Percentiles rank a stretch among this genome's conserved stretches.
Conservation (phyloP, 2,888 invertebrate species). For the Reticulitermes lucifugus region DNA sequence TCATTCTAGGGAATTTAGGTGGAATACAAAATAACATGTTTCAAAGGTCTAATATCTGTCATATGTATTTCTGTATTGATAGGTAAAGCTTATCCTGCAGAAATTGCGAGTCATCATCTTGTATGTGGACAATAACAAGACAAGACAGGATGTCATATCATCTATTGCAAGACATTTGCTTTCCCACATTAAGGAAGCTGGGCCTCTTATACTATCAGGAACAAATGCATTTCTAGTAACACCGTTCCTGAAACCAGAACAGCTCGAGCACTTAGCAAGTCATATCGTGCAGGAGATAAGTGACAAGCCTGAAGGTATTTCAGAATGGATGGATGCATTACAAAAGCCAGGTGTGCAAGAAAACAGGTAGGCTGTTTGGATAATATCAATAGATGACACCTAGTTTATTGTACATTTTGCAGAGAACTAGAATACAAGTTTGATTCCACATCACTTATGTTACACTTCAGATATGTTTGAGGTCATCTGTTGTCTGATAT, state of each 20-base stretch:
- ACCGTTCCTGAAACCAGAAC: conserved; percentile 17
- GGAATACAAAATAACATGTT: no score
- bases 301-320: neutral
- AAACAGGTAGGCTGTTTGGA: conserved; percentile 31
- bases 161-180: conserved; percentile 30
- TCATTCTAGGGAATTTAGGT: no score
- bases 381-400: no score
- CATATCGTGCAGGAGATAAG: conserved; percentile 30
- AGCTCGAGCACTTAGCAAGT: conserved; percentile 5
- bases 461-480: no score
- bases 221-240: conserved; percentile 23
- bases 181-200: neutral
- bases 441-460: no score
- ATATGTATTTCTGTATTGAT: neutral
- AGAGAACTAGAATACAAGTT: no score
- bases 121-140: conserved; percentile 16
- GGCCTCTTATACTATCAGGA: conserved; percentile 16
- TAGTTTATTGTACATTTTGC: no score
- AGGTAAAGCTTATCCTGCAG: conserved; percentile 43
- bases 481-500: no score
- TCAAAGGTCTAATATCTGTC: no score
- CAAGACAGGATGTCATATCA: conserved; percentile 24
- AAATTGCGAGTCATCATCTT: conserved; percentile 31
- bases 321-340: conserved; percentile 22
- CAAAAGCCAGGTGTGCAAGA: conserved; percentile 26